Base-by-base conservation (phyloP, 2,797 vertebrate species). In the Etheostoma nigrum region DNA sequence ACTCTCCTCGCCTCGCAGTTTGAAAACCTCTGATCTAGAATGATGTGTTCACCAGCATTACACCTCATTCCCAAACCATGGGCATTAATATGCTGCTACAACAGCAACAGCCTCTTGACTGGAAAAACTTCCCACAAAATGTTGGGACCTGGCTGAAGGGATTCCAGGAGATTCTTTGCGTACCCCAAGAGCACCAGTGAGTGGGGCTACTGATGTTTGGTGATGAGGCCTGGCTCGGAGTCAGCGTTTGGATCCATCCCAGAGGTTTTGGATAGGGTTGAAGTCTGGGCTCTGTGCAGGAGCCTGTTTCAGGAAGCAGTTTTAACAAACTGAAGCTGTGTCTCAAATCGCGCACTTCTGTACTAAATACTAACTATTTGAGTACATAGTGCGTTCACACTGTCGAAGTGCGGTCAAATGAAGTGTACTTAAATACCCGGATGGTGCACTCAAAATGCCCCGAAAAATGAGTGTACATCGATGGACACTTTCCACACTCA, bases 11-110 rank as follows among this genome's bases (percentile, higher is more conserved):
- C 4, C 27, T 27, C 27, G 4, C 27, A 27, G 23, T 73, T 58
- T 58, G 52, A 79, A 62, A 59, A 58, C 52, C 47, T 74, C 52
- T 63, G 36, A 64, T 79, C 12, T 53, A 21, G 45, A 64, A 44
- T 3, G 59, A 76, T 72, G 27, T 33, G 33, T 60, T 66, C 57
- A 73, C 48, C n/a, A 45, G 54, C 60, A 55, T 60, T 42, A 30
- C 4, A 33, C 48, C 30, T 63, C 27, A 42, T 72, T 63, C 54
- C 18, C 65, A 58, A 65, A 49, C 30, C 42, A n/a, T 4, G 16
- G 15, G n/a, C 60, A 60, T 54, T 54, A 47, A 74, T 69, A 45
- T 53, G 53, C 60, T 60, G 21, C n/a, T 40, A 36, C 54, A 69
- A 23, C 15, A 36, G 57, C 54, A 69, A 23, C 15, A 36, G 58